phyloP scores from a whole-genome alignment of 1,140 invertebrate species.

The Cotesia chilonis region DNA sequence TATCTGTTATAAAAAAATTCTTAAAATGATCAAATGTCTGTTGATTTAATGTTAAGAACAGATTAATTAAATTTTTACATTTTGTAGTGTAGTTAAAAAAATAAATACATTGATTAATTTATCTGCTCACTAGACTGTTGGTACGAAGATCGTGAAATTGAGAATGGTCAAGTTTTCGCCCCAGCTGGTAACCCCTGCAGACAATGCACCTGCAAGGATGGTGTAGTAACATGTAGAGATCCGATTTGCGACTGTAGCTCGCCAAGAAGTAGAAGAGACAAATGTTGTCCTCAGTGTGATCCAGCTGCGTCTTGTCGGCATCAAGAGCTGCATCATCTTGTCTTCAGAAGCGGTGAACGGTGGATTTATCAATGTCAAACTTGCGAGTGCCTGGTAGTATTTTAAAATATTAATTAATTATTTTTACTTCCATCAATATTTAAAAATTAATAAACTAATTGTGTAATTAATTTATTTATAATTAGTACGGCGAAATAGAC shows the following conservation, averaged over 20 bases:
- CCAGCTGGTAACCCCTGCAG: constrained; percentile 69
- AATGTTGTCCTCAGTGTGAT: constrained; percentile 84
- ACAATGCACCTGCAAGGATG: constrained; percentile 70
- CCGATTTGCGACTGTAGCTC: constrained; percentile 71
- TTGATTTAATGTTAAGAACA: no score
- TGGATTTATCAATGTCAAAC: constrained; percentile 92
- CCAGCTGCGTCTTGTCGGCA: constrained; percentile 76
- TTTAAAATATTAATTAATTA: neutral
- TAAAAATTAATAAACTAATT: neutral
- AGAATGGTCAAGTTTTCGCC: constrained; percentile 66
- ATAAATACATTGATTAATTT: constrained; percentile 13
- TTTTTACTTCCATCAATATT: no score
- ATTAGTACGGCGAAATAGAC: constrained; percentile 85
- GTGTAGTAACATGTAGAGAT: constrained; percentile 72
- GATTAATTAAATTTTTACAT: no score
- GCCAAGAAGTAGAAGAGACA: constrained; percentile 67
- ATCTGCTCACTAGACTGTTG: constrained; percentile 68
- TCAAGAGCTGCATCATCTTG: constrained; percentile 78
- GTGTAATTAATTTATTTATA: constrained; percentile 36
- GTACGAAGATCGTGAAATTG: constrained; percentile 69
- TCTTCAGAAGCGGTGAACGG: constrained; percentile 80
- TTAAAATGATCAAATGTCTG: no score
- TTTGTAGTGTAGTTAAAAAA: no score
- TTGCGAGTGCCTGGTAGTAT: constrained; percentile 84
- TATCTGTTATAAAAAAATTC: no score